Evolutionary conservation across 2,113 vertebrate genomes (phyloP).

Genomic region (Triplophysa rosa): DNA sequence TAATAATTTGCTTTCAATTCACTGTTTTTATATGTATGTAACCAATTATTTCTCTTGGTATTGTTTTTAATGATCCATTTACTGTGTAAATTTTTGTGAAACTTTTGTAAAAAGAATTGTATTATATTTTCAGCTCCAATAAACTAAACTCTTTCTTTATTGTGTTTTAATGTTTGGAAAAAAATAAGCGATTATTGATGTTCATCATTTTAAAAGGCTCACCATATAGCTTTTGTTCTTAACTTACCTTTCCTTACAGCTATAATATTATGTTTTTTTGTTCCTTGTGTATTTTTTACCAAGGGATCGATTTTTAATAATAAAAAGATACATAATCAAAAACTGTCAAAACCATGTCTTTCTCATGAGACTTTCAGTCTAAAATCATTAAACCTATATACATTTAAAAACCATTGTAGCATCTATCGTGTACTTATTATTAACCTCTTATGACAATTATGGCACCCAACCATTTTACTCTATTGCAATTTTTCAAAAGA

Average conservation of each 20-base stretch:
- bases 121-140: conserved; percentile 58
- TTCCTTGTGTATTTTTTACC: background rate
- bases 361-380: too few species aligned
- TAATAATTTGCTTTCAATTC: conserved; percentile 44
- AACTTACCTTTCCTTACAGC: background rate
- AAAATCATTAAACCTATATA: too few species aligned
- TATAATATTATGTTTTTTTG: background rate
- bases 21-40: conserved; percentile 49
- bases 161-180: background rate
- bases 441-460: too few species aligned
- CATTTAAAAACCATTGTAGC: too few species aligned
- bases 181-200: background rate
- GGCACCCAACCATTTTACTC: too few species aligned
- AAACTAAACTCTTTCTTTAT: conserved; percentile 50
- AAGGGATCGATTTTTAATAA: too few species aligned
- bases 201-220: background rate
- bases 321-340: too few species aligned
- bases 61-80: conserved; percentile 43
- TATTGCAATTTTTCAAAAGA: too few species aligned
- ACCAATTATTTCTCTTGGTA: conserved; percentile 27
- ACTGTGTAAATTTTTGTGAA: conserved; percentile 64
- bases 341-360: too few species aligned
- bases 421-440: too few species aligned
- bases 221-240: too few species aligned
- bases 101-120: conserved; percentile 58